phyloP scores from a whole-genome alignment of 2,888 invertebrate genomes.

The Drosophila kuntzei region DNA sequence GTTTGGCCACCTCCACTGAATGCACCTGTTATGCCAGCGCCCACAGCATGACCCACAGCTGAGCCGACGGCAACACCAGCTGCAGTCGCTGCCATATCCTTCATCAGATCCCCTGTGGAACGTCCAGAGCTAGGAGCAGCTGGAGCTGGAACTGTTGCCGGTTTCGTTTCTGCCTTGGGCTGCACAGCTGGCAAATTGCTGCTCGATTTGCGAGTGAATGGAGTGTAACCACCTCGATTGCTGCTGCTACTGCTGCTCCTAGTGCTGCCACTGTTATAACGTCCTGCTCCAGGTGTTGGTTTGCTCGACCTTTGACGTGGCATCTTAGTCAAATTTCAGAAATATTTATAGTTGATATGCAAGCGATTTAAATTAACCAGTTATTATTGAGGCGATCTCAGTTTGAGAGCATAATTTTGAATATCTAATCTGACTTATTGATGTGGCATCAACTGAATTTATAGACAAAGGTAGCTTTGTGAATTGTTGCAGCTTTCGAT shows the following conservation, averaged over 20 bases:
- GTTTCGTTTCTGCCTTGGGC: constrained; percentile 47
- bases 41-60: constrained; percentile 72
- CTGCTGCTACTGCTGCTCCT: constrained; percentile 26
- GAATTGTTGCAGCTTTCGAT: neutral
- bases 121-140: constrained; percentile 50
- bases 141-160: constrained; percentile 29
- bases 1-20: constrained; percentile 50
- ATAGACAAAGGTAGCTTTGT: constrained; percentile 28
- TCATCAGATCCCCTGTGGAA: constrained; percentile 56
- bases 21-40: constrained; percentile 64
- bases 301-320: constrained; percentile 62
- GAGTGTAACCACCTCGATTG: constrained; percentile 12
- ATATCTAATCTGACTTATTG: neutral
- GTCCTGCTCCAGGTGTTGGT: constrained; percentile 8
- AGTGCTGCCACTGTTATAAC: constrained; percentile 18
- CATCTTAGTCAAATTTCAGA: constrained; percentile 37
- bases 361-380: constrained; percentile 16
- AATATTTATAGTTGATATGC: constrained; percentile 3
- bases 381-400: constrained; percentile 21
- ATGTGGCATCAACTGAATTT: constrained; percentile 15
- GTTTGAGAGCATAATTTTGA: constrained; percentile 46
- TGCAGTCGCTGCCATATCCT: constrained; percentile 72
- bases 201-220: constrained; percentile 23
- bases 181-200: constrained; percentile 47
- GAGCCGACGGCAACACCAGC: constrained; percentile 73